Percentiles rank a stretch among this genome's conserved stretches.
Conservation (phyloP, 37 sponge, comb jelly and placozoan species). For the Axinella damicornis region DNA sequence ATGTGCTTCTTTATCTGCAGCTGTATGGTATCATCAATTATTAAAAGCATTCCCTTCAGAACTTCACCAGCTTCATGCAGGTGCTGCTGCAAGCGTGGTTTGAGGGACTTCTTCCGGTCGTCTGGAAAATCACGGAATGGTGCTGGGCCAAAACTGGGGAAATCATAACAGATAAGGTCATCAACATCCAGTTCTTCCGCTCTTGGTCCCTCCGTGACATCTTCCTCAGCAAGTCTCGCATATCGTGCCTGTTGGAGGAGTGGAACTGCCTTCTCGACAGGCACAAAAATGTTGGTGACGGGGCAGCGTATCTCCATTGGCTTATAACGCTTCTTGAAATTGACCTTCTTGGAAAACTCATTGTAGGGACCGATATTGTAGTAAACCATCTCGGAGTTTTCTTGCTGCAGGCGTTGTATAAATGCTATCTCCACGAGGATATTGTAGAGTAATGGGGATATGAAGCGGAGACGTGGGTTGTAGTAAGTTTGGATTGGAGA, state of each 20-base stretch:
- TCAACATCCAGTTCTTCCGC: neutral
- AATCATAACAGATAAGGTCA: neutral
- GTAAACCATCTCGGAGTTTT: slow-evolving; percentile 16
- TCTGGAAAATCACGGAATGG: no score
- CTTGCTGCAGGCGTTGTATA: slow-evolving; percentile 7
- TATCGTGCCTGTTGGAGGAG: neutral
- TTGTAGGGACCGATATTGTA: slow-evolving; percentile 52
- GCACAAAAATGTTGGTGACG: slow-evolving; percentile 7
- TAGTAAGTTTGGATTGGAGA: slow-evolving; percentile 47
- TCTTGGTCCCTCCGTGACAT: neutral
- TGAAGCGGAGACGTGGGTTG: slow-evolving; percentile 49
- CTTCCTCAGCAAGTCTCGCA: neutral
- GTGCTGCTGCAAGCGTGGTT: no score
- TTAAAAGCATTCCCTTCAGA: no score
- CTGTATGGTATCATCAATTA: no score
- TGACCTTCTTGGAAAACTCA: slow-evolving; percentile 19
- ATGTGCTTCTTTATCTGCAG: no score
- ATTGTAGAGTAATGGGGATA: slow-evolving; percentile 33
- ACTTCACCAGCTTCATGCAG: no score
- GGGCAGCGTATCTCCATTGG: slow-evolving; percentile 49
- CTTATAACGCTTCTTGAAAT: slow-evolving; percentile 38
- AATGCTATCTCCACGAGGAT: slow-evolving; percentile 35
- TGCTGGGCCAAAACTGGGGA: no score
- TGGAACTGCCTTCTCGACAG: neutral
- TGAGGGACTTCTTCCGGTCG: no score